Base-by-base conservation (phyloP, 1,140 invertebrate species). In the Ceratitis capitata region DNA sequence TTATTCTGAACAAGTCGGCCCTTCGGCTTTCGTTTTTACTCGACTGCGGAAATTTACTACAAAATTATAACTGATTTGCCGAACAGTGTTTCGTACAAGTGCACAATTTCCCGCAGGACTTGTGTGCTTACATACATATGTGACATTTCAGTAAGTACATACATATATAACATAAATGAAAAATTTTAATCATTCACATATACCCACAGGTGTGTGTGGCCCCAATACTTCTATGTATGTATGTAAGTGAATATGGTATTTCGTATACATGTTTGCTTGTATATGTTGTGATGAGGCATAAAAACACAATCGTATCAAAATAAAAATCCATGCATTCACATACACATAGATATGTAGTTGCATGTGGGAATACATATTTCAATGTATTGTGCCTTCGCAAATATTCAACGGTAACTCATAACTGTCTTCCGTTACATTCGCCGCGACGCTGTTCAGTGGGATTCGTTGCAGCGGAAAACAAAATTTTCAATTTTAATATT, bases 401-500 rank as follows among this genome's bases (percentile, higher is more conserved):
- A 45, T 42, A 78, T 78, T 78, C 69, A 78, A 39, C n/a, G 39
- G 19, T 19, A 78, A 78, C 69, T 78, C 69, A 78, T 78, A 78
- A 78, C 14, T 45, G 19, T 78, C 69, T 78, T 45, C 19, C 39
- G 39, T 78, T 45, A 12, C 69, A 78, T 10, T 78, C 19, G 69
- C 19, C 7, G 39, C 69, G n/a, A n/a, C 35, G 39, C 6, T n/a
- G 7, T 26, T 47, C 39, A 23, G 19, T 26, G 39, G 69, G 69
- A 47, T 78, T 26, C 35, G 45, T 78, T 78, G 69, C 39, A 78
- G 39, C 39, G 69, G 69, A 78, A 78, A 47, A 47, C 82, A 53
- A 53, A 83, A 83, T 51, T 83, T 83, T 83, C 47, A 83, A 83
- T 83, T 83, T 83, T 83, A 83, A 83, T 83, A 83, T 51, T 16